phyloP scores from a whole-genome alignment of 2,888 invertebrate species.

The Macrosiphum euphorbiae region DNA sequence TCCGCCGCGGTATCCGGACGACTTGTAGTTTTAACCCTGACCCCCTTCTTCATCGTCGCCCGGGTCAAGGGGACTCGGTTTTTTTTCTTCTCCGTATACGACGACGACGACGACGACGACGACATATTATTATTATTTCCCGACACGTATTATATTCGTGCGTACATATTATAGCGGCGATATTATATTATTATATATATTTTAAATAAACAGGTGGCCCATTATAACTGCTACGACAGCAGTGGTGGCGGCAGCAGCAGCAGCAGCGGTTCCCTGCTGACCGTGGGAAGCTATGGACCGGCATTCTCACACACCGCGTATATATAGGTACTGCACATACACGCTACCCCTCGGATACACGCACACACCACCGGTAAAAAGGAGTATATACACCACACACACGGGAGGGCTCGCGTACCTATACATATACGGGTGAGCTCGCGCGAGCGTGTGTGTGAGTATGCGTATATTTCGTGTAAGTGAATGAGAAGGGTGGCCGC shows the following conservation, averaged over 20 bases:
- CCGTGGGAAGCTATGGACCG: slow-evolving; percentile 63
- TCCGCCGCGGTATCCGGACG: not conserved
- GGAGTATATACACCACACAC: not conserved
- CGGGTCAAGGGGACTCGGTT: slow-evolving; percentile 35
- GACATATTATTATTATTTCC: slow-evolving; percentile 25
- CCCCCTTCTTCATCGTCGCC: slow-evolving; percentile 18
- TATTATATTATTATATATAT: not conserved
- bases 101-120: not conserved
- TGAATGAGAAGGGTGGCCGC: not conserved
- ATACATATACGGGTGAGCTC: not conserved
- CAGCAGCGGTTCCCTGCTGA: slow-evolving; percentile 60
- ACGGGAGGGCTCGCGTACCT: not conserved
- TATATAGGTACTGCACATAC: not conserved
- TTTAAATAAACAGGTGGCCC: slow-evolving; percentile 61
- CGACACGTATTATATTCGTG: slow-evolving; percentile 47
- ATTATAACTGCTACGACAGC: slow-evolving; percentile 43
- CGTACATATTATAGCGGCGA: not conserved
- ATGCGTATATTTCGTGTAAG: not conserved
- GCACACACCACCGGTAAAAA: slow-evolving; percentile 53
- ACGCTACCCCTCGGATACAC: slow-evolving; percentile 50
- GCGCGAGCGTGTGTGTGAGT: not conserved
- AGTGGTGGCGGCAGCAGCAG: not conserved
- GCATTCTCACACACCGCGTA: slow-evolving; percentile 50
- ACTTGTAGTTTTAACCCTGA: slow-evolving; percentile 16
- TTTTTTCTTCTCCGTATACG: not conserved